Base-by-base conservation (phyloP, 2,797 vertebrate species). In the Hypotaenidia philippensis region DNA sequence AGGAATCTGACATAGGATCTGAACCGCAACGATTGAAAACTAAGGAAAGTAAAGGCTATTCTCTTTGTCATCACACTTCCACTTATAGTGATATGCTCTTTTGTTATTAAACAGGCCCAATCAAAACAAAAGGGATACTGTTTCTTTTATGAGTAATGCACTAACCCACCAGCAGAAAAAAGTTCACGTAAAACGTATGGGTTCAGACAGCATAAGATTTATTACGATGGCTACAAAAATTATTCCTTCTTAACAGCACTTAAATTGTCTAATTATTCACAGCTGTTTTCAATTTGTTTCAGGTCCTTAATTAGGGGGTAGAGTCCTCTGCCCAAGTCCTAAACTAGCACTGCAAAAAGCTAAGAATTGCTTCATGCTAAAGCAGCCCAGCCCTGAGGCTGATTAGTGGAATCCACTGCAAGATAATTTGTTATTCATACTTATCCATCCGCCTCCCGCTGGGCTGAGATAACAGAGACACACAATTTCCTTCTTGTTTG, bases 241-340 rank as follows among this genome's bases (percentile, higher is more conserved):
- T 99, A 99, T 99, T 98, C 99, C 98, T 98, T 98, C 98, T 99
- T 98, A 98, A 98, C 98, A 98, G 98, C 98, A 98, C 98, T 99
- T 99, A 99, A 99, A 99, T 98, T 99, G 99, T 99, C 98, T 99
- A 99, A 99, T 99, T 99, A 99, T 98, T 99, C 98, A 98, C 99
- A 99, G 98, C 98, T 99, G 99, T 97, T 99, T 99, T 98, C 98
- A 98, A 98, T 99, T 99, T 99, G 97, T 97, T 98, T 98, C 97
- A 88, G 95, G 96, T 95, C 96, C 98, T 99, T 99, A 99, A 99
- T 99, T 99, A 99, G 97, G 94, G 98, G 97, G 92, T 96, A 92
- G 95, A 94, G 98, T 99, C 98, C 92, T 96, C 98, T 97, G 98
- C 98, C 98, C 97, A 98, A 98, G 96, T 97, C 97, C 97, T 97